These are phyloP conservation scores for Tiliacea citrago DNA, from an alignment of 2,888 invertebrate genomes.

Conservation along the genomic window DNA sequence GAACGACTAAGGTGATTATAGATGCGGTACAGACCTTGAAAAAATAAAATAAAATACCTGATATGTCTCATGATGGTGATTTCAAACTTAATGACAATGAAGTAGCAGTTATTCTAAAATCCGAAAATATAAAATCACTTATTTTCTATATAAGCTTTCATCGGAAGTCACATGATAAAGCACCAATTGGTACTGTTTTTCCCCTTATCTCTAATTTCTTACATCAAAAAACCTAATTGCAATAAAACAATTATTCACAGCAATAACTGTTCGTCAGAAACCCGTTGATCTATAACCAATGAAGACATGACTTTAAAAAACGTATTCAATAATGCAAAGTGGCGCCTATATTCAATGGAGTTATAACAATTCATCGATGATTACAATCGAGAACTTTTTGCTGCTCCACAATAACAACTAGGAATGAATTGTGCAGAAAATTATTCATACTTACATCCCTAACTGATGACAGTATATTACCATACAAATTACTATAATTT, in stretches of 20 bases:
- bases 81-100: too few species aligned
- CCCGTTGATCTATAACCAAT: constrained; percentile 31
- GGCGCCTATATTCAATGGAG: constrained; percentile 36
- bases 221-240: constrained; percentile 36
- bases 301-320: constrained; percentile 23
- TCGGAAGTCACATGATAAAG: neutral
- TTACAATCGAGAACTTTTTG: constrained; percentile 51
- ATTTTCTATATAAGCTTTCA: neutral
- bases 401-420: constrained; percentile 53
- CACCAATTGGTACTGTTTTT: neutral
- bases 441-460: constrained; percentile 68
- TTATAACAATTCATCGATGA: constrained; percentile 42
- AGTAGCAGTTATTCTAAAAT: neutral
- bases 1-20: neutral
- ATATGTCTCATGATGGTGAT: too few species aligned
- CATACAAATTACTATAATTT: constrained; percentile 63
- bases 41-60: too few species aligned
- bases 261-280: constrained; percentile 28
- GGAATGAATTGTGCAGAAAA: constrained; percentile 67
- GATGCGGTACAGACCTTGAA: neutral
- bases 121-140: too few species aligned
- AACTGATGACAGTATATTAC: constrained; percentile 68
- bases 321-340: constrained; percentile 36
- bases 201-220: constrained; percentile 5
- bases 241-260: constrained; percentile 42